Percentiles rank a stretch among this genome's conserved stretches.
Evolutionary conservation across 2,113 vertebrate genomes (phyloP).

Genomic region (Callipepla squamata): DNA sequence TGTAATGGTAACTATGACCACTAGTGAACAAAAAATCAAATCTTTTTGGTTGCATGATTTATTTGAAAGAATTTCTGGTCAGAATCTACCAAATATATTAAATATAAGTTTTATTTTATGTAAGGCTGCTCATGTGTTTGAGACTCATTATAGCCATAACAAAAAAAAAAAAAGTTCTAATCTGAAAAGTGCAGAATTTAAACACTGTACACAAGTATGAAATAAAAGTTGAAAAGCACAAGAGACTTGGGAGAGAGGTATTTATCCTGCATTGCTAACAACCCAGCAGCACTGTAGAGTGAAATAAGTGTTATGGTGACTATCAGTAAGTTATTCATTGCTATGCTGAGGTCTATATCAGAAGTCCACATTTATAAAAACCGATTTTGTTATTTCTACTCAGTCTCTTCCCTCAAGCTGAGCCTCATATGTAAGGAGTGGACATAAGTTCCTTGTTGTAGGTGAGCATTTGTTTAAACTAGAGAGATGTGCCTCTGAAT

Average conservation of each 20-base stretch:
- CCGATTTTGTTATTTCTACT: not conserved
- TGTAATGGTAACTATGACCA: not conserved
- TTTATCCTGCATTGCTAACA: not conserved
- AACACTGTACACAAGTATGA: not conserved
- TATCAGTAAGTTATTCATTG: not conserved
- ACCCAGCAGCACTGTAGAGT: accelerated
- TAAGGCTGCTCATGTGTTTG: not conserved
- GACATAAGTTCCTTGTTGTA: not conserved
- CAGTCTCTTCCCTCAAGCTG: not conserved
- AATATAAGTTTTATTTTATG: not conserved
- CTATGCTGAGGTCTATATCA: not conserved
- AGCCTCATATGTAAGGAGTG: not conserved
- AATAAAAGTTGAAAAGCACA: not conserved
- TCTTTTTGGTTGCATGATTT: not conserved
- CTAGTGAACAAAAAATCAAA: not conserved
- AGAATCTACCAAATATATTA: not conserved
- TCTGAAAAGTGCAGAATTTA: constrained; percentile 15
- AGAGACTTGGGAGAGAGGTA: not conserved
- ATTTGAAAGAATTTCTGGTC: not conserved
- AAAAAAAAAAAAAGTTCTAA: constrained; percentile 17
- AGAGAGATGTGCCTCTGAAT: not conserved
- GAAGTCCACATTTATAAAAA: not conserved
- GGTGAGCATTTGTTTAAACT: not conserved
- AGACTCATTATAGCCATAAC: constrained; percentile 27
- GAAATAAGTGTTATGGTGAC: not conserved